These are phyloP conservation scores for Sitophilus oryzae DNA, from an alignment of 1,140 invertebrate genomes.

Conservation along the genomic window DNA sequence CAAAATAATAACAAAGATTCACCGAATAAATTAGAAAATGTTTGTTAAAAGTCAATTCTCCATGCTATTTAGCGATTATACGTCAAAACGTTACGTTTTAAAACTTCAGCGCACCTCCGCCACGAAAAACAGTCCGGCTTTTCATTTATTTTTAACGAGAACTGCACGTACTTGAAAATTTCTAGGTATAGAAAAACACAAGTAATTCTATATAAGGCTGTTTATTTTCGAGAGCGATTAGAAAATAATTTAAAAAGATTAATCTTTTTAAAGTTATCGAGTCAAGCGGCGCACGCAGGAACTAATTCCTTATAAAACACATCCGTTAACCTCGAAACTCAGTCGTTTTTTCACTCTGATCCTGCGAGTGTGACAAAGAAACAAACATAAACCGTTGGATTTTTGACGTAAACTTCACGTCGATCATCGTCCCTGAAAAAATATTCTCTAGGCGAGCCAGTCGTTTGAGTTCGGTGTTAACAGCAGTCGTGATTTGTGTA, in stretches of 20 bases:
- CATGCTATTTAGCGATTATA: not conserved
- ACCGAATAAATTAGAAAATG: not conserved
- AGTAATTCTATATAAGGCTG: too few species aligned
- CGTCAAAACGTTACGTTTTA: slow-evolving; percentile 15
- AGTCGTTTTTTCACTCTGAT: too few species aligned
- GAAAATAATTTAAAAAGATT: too few species aligned
- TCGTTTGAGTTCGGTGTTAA: slow-evolving; percentile 35
- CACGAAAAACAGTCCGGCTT: slow-evolving; percentile 26
- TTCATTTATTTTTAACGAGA: too few species aligned
- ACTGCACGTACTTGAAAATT: too few species aligned
- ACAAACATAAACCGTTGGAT: slow-evolving; percentile 18
- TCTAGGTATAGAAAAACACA: too few species aligned
- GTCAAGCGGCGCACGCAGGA: too few species aligned
- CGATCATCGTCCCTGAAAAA: slow-evolving; percentile 43
- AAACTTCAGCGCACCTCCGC: slow-evolving; percentile 34
- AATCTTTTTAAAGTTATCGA: too few species aligned
- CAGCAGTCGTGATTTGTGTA: slow-evolving; percentile 36
- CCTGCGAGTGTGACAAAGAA: slow-evolving; percentile 16
- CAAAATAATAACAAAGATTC: slow-evolving; percentile 1
- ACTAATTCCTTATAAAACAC: too few species aligned
- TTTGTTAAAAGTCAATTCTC: slow-evolving; percentile 6
- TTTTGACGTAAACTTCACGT: slow-evolving; percentile 28
- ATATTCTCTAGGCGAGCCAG: slow-evolving; percentile 32
- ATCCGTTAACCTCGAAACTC: too few species aligned
- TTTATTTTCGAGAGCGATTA: too few species aligned